Evolutionary conservation across 2,888 invertebrate species (phyloP), one percentile per base, ranked within the genome.

Genomic region (Cerastis rubricosa): DNA sequence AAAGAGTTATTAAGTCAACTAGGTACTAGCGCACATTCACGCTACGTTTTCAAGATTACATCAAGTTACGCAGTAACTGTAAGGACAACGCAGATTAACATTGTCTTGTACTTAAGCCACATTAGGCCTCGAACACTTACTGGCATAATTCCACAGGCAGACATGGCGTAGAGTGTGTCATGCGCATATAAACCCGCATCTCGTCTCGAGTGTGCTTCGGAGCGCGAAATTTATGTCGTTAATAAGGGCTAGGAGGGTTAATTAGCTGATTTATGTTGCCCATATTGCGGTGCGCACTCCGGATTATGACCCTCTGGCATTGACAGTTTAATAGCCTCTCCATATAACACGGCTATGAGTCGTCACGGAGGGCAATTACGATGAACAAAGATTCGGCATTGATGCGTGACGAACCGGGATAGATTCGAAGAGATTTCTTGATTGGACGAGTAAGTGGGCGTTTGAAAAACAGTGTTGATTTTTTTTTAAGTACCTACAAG

Each of bases 211-310:
- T 89, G 92, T 92, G 93, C 93, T 91, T 90, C 90, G 88, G 89
- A 92, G 93, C 93, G 94, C 92, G 91, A 95, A 96, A 96, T 96
- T 95, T 96, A 96, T 96, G 95, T 95, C 94, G 92, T 95, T 96
- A 95, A 96, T 96, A 96, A 95, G 95, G 94, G 92, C 94, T 91
- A 89, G 91, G 94, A 92, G 94, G 94, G 95, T 95, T 96, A 96
- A 96, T 96, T 96, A 95, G 93, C 93, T 95, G 95, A 96, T 95
- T 96, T 95, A 96, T 94, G 94, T 91, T 89, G 93, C 90, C 91
- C 94, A 94, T 95, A 95, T 93, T 93, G 94, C 93, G 91, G 92
- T 90, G 90, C 91, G 91, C 92, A 93, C 93, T 93, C 93, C 91
- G 91, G 93, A 91, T 94, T 93, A 93, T 92, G 90, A 90, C 90